These are phyloP conservation scores for Geopemphigus sp. DNA, from an alignment of 1,140 invertebrate genomes.

Conservation along the genomic window DNA sequence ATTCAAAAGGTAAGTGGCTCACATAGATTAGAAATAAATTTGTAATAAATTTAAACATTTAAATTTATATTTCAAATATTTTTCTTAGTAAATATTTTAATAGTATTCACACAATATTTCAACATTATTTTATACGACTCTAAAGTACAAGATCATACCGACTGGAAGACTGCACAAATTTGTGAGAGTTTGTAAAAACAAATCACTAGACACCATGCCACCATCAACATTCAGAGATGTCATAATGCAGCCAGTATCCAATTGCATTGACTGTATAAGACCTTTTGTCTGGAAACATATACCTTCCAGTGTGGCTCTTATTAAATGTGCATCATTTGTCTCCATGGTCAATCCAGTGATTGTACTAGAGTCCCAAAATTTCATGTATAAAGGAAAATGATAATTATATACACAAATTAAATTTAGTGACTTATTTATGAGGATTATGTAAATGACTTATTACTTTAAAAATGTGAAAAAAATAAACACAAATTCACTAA, in stretches of 20 bases:
- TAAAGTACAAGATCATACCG: constrained; percentile 61
- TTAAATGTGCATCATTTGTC: constrained; percentile 89
- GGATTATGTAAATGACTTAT: no score
- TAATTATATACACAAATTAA: no score
- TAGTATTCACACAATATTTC: no score
- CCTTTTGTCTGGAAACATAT: constrained; percentile 92
- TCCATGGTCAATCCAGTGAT: constrained; percentile 94
- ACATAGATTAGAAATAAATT: no score
- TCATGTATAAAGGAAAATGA: no score
- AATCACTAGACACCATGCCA: constrained; percentile 82
- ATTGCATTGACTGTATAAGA: constrained; percentile 83
- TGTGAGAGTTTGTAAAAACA: constrained; percentile 93
- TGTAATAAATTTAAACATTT: no score
- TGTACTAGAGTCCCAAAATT: constrained; percentile 62
- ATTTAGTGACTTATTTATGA: no score
- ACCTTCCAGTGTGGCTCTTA: constrained; percentile 88
- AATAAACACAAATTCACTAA: constrained; percentile 54
- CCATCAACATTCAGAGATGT: constrained; percentile 88
- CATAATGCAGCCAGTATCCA: constrained; percentile 82
- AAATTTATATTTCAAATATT: no score
- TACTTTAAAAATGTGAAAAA: constrained; percentile 18
- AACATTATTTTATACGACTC: no score
- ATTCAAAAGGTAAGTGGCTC: no score
- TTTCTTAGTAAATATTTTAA: no score
- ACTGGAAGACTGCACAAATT: constrained; percentile 83